Base-by-base conservation (phyloP, 1,140 invertebrate species). In the Whitmania pigra region DNA sequence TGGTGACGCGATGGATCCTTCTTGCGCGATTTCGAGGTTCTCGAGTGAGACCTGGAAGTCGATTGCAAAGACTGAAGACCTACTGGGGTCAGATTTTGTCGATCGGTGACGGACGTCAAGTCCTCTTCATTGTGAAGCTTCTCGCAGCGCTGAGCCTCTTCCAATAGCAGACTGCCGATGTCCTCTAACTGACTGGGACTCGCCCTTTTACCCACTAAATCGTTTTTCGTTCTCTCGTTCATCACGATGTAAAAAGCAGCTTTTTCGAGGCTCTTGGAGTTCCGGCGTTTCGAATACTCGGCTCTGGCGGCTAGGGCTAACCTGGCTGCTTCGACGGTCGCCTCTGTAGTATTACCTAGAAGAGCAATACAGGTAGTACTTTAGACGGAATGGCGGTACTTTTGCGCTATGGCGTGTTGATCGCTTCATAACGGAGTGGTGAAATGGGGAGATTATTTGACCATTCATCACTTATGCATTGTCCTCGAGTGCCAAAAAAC, bases 251-350 rank as follows among this genome's bases (percentile, higher is more conserved):
- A 53, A 49, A 70, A 70, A 49, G 69, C 43, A 18, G 69, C 69
- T 49, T 70, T 70, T 31, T 70, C 69, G 20, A 70, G 53, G 29
- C 69, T 53, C 20, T 53, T 70, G 6, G 69, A 70, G 11, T 36
- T 49, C 25, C 69, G 3, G n/a, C 53, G 69, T 49, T 70, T 70
- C 31, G 69, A 70, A 49, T 70, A 70, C 43, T 70, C 53, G 29
- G 69, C 69, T 49, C 69, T 70, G 36, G 69, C 69, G 11, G 69
- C 69, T n/a, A 70, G 49, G 18, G 69, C 69, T 49, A 70, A 49
- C 31, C 69, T 36, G 36, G 69, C 69, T 36, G 69, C 69, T 49
- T 70, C 69, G 1, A 53, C 43, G 4, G 53, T 54, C 5, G 69
- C 43, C 43, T 49, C 43, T 17, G 43, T 49, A 13, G 43, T 49